Percentiles rank a stretch among this genome's conserved stretches.
Evolutionary conservation across 2,888 invertebrate species (phyloP).

Genomic region (Embidobia sp.): DNA sequence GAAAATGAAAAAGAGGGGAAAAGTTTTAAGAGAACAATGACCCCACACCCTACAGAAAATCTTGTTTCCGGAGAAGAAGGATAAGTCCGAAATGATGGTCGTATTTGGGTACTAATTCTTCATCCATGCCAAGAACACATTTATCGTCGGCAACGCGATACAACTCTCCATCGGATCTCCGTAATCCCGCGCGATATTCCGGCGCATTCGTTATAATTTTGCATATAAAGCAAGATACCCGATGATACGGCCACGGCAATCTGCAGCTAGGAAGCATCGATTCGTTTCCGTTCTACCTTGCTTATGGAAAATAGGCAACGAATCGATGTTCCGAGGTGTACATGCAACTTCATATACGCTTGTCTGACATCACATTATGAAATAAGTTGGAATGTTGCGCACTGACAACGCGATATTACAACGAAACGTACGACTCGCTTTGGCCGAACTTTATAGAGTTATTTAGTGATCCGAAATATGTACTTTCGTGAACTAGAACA

Average conservation of each 20-base stretch:
- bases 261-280: constrained; percentile 52
- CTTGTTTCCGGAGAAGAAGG: background rate
- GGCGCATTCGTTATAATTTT: constrained; percentile 53
- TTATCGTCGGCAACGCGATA: constrained; percentile 46
- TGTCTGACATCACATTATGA: constrained; percentile 54
- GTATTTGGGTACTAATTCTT: constrained; percentile 47
- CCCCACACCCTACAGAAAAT: too few species aligned
- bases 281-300: constrained; percentile 49
- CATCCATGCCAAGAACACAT: constrained; percentile 52
- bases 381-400: constrained; percentile 48
- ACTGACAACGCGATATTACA: constrained; percentile 48
- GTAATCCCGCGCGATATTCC: constrained; percentile 41
- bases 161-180: constrained; percentile 25
- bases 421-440: constrained; percentile 34
- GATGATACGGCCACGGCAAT: constrained; percentile 45
- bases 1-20: too few species aligned
- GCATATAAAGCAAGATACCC: constrained; percentile 47
- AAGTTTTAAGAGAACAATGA: constrained; percentile 40
- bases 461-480: constrained; percentile 34
- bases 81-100: constrained; percentile 28
- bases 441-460: constrained; percentile 40
- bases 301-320: constrained; percentile 56
- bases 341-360: constrained; percentile 49
- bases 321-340: constrained; percentile 51
- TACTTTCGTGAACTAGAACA: constrained; percentile 3